Percentiles rank a stretch among this genome's conserved stretches.
Conservation (phyloP, 2,797 vertebrate species). For the Agapornis canus region DNA sequence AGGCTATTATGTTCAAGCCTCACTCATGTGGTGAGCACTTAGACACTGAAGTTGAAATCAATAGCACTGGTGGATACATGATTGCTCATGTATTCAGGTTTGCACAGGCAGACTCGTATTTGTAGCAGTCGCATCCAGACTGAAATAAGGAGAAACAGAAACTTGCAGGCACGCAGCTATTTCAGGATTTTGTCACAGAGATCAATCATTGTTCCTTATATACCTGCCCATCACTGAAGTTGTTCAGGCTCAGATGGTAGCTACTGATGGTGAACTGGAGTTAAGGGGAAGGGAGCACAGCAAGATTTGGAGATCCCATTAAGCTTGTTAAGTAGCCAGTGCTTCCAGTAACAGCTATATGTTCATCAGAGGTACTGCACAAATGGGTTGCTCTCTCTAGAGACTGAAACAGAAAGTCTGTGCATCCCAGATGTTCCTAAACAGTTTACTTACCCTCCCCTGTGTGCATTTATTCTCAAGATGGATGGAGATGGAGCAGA, state of each 20-base stretch:
- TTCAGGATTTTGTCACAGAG: neutral
- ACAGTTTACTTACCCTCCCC: conserved; percentile 19
- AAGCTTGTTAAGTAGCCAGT: neutral
- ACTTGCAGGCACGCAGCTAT: neutral
- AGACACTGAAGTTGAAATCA: conserved; percentile 45
- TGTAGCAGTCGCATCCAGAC: neutral
- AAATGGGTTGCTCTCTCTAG: conserved; percentile 11
- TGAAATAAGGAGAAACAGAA: neutral
- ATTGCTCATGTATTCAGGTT: conserved; percentile 27
- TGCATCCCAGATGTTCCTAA: conserved; percentile 35
- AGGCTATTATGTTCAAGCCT: conserved; percentile 65
- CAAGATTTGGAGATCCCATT: neutral
- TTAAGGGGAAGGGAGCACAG: neutral
- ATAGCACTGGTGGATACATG: conserved; percentile 21
- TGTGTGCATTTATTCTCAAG: conserved; percentile 26
- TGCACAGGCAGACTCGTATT: neutral
- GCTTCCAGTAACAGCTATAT: neutral
- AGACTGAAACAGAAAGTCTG: neutral
- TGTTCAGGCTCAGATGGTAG: neutral
- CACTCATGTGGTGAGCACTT: conserved; percentile 62
- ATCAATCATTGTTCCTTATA: neutral
- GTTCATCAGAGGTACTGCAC: neutral
- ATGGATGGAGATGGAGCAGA: conserved; percentile 1
- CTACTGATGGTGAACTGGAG: neutral
- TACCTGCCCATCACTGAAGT: neutral